Conservation (phyloP, 1,140 invertebrate species). For the Anadara kagoshimensis region DNA sequence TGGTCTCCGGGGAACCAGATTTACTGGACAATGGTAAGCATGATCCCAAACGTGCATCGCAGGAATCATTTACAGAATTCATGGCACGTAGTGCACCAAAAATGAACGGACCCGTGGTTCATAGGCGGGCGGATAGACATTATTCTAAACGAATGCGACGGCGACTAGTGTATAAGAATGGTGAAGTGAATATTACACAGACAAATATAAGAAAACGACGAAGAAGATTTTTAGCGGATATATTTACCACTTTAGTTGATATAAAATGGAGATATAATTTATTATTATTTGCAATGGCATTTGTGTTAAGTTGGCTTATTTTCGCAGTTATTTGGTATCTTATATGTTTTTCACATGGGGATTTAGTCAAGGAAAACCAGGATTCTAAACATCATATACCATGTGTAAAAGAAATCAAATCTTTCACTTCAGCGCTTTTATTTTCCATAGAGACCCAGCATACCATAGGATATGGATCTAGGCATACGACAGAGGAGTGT, state of each 20-base stretch:
- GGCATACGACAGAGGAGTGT: constrained; percentile 94
- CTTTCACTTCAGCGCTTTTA: constrained; percentile 73
- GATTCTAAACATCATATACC: constrained; percentile 66
- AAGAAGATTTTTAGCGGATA: constrained; percentile 85
- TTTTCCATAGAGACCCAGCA: constrained; percentile 78
- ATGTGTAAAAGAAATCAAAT: constrained; percentile 74
- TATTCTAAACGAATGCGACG: constrained; percentile 69
- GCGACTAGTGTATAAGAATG: constrained; percentile 90
- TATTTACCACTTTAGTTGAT: constrained; percentile 86
- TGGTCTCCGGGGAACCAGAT: constrained; percentile 43
- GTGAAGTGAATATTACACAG: constrained; percentile 94
- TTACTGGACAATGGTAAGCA: constrained; percentile 43
- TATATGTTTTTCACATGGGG: constrained; percentile 74
- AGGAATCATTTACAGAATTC: constrained; percentile 69
- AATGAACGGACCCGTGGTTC: constrained; percentile 38
- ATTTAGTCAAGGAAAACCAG: constrained; percentile 67
- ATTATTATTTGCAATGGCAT: constrained; percentile 74
- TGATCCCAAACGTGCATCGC: constrained; percentile 43
- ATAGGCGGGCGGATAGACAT: constrained; percentile 59
- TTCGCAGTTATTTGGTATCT: constrained; percentile 76
- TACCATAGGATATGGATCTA: constrained; percentile 76
- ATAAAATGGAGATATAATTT: constrained; percentile 75
- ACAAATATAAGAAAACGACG: constrained; percentile 92
- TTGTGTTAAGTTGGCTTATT: constrained; percentile 75
- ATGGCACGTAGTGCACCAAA: constrained; percentile 44